Evolutionary conservation across 2,797 vertebrate species (phyloP).

Genomic region (Choloepus didactylus): DNA sequence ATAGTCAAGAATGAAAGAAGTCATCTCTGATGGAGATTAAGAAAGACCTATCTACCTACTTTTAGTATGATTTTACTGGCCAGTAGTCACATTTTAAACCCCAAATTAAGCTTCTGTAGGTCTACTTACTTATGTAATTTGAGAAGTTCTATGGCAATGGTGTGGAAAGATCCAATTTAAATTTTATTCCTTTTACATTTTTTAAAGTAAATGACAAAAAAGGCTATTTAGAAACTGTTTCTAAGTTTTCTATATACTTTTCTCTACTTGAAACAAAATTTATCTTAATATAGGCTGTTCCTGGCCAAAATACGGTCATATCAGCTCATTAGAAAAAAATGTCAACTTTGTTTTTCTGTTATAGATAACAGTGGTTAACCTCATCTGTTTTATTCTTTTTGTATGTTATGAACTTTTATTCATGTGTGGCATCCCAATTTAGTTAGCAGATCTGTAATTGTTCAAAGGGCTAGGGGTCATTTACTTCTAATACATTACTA

Average conservation of each 20-base stretch:
- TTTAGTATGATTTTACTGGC: constrained; percentile 54
- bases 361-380: constrained; percentile 45
- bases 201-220: constrained; percentile 54
- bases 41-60: constrained; percentile 51
- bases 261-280: neutral
- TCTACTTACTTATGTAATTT: constrained; percentile 40
- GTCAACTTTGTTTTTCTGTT: constrained; percentile 47
- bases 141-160: constrained; percentile 46
- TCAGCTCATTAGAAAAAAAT: constrained; percentile 38
- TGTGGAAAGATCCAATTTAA: constrained; percentile 63
- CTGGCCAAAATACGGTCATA: constrained; percentile 21
- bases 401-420: constrained; percentile 43
- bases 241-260: constrained; percentile 34
- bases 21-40: constrained; percentile 59
- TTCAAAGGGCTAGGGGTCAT: constrained; percentile 17
- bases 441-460: constrained; percentile 49
- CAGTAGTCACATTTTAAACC: constrained; percentile 70
- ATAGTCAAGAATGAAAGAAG: constrained; percentile 62
- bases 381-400: constrained; percentile 54
- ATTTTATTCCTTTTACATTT: constrained; percentile 52
- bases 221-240: constrained; percentile 53
- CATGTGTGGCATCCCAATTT: constrained; percentile 35
- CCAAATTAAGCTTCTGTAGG: constrained; percentile 58
- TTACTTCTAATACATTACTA: neutral
- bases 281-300: constrained; percentile 25